A percentile compares a stretch with the other conserved stretches of the same genome.
These are phyloP conservation scores for Drosophila sp. DNA, from an alignment of 1,140 invertebrate species.

Conservation along the genomic window DNA sequence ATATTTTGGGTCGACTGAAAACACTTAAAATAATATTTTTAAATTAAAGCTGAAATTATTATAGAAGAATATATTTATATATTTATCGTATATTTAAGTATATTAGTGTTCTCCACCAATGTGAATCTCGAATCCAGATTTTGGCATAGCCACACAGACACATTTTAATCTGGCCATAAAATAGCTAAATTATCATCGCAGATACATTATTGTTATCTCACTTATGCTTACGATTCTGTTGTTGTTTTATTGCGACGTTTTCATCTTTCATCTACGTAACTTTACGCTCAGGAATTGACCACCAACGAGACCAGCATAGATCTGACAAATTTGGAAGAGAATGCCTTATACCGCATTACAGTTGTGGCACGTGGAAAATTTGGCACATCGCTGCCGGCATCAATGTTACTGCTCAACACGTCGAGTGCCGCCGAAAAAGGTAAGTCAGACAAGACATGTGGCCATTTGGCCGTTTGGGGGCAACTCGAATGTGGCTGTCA, in stretches of 20 bases:
- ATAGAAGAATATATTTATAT: too few species aligned
- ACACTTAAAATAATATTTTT: too few species aligned
- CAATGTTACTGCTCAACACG: constrained; percentile 90
- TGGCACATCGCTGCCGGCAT: constrained; percentile 91
- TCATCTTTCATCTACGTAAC: constrained; percentile 61
- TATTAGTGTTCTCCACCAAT: too few species aligned
- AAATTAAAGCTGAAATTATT: too few species aligned
- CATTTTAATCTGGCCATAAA: too few species aligned
- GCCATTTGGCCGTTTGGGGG: constrained; percentile 4
- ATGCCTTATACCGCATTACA: constrained; percentile 90
- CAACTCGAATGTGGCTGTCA: constrained; percentile 25
- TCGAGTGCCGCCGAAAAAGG: constrained; percentile 84
- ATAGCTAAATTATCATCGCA: too few species aligned
- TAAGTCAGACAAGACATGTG: constrained; percentile 36
- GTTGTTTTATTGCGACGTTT: constrained; percentile 31
- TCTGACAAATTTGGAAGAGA: constrained; percentile 87
- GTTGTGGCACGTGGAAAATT: constrained; percentile 90
- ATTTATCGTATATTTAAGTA: too few species aligned
- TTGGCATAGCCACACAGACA: too few species aligned
- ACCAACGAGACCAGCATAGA: constrained; percentile 87
- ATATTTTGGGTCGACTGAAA: too few species aligned
- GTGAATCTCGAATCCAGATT: too few species aligned
- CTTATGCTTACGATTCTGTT: constrained; percentile 1
- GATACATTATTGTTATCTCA: constrained; percentile 30
- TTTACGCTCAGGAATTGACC: constrained; percentile 87